phyloP scores from a whole-genome alignment of 2,797 vertebrate genomes.

The Monodelphis domestica region DNA sequence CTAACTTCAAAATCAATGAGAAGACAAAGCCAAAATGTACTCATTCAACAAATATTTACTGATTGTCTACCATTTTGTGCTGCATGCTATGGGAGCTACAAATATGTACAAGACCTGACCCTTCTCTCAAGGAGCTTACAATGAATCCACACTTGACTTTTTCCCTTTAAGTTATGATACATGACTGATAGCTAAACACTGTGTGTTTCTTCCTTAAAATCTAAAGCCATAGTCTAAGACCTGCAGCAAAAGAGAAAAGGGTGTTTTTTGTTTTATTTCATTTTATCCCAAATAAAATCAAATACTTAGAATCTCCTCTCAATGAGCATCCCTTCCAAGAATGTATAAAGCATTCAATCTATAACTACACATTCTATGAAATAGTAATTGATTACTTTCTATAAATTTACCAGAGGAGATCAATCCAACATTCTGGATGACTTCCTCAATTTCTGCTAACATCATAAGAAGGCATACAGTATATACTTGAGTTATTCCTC shows the following conservation, averaged over 20 bases:
- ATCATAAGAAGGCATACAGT: background rate
- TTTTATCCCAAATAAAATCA: background rate
- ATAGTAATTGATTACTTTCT: background rate
- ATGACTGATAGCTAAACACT: conserved; percentile 10
- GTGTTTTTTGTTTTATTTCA: background rate
- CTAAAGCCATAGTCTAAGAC: background rate
- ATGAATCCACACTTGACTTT: conserved; percentile 35
- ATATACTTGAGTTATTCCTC: background rate
- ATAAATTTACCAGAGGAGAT: background rate
- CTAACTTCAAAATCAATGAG: background rate
- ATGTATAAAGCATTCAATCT: background rate
- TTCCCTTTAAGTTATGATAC: conserved; percentile 24
- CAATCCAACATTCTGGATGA: background rate
- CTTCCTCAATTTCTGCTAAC: background rate
- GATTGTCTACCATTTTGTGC: background rate
- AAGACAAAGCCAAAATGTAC: background rate
- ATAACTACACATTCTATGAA: background rate
- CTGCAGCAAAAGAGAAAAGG: background rate
- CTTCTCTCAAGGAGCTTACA: conserved; percentile 37
- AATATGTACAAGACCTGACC: conserved; percentile 22
- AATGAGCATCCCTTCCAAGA: background rate
- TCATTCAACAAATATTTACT: background rate
- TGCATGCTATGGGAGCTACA: background rate
- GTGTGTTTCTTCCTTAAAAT: background rate
- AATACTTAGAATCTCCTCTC: background rate